Base-by-base conservation (phyloP, 2,113 vertebrate genomes). In the Hemiscyllium ocellatum region DNA sequence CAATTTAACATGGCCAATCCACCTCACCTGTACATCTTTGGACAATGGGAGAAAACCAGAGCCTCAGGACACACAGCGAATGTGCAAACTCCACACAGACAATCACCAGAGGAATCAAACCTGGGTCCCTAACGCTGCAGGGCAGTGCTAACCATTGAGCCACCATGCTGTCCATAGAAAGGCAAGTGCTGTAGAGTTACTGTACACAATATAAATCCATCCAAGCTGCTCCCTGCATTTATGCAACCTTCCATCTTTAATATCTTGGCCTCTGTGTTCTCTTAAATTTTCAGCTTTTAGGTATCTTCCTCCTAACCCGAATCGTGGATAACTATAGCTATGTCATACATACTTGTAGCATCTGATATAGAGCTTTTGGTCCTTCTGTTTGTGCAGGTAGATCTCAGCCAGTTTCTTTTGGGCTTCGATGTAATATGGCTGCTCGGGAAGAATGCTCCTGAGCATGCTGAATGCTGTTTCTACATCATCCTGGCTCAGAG, bases 391-490 rank as follows among this genome's bases (percentile, higher is more conserved):
- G 29, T 97, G 95, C 95, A 98, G 97, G 95, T 98, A 98, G 96
- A 98, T 97, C 96, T 96, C 95, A 68, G 98, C 98, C 97, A 98
- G 97, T 96, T 98, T 98, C 96, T 98, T 97, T 85, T 96, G 97
- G 95, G 97, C 98, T 7, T 97, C 97, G 0, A 19, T 96, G 96
- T 98, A 98, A 96, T 97, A 97, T 24, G 97, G 96, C 94, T 98
- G 97, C 95, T 95, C 96, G 47, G 98, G 97, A 0, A 96, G 95
- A 96, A 98, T 95, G 78, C 96, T 96, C 68, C 96, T 95, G 78
- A 98, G 97, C 96, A 97, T 95, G 20, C 72, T 96, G 89, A 98
- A 96, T 0, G 98, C 98, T 94, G 96, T 69, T 42, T 98, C 97
- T 83, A 96, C 96, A 2, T 97, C 96, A 26, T 98, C 97, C 96